Conservation (phyloP, 2,888 invertebrate genomes). For the Galeopsomyia nigrocyanea region DNA sequence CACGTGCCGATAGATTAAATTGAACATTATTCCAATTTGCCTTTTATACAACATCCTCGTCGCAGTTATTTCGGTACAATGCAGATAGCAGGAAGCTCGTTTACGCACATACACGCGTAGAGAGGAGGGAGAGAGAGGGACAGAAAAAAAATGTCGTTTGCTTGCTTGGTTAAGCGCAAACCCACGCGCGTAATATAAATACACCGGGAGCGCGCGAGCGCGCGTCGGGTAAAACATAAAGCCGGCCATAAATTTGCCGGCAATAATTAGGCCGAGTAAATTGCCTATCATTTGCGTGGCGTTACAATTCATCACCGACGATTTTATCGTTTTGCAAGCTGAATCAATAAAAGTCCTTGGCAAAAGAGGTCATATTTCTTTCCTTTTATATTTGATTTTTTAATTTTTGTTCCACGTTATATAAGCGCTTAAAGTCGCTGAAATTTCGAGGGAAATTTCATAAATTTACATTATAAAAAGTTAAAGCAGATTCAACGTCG, state of each 20-base stretch:
- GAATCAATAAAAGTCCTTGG: conserved; percentile 47
- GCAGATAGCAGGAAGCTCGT: background rate
- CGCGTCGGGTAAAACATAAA: conserved; percentile 35
- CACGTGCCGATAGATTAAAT: conserved; percentile 13
- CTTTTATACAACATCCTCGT: background rate
- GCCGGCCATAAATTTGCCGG: conserved; percentile 49
- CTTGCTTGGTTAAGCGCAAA: background rate
- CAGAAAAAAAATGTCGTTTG: background rate
- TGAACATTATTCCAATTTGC: background rate
- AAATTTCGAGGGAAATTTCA: no score
- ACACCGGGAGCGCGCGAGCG: conserved; percentile 25
- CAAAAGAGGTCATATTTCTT: conserved; percentile 43
- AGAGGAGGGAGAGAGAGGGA: no score
- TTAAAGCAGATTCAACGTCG: no score
- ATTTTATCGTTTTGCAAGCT: conserved; percentile 50
- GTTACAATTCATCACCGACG: conserved; percentile 53
- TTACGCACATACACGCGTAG: background rate
- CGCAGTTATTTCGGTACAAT: conserved; percentile 8
- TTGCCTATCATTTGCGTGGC: conserved; percentile 56
- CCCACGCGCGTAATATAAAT: conserved; percentile 26
- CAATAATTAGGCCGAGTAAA: conserved; percentile 54
- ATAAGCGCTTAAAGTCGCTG: no score
- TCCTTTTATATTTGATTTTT: background rate
- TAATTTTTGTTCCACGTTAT: background rate
- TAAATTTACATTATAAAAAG: no score